A percentile compares a stretch with the other conserved stretches of the same genome.
Evolutionary conservation across 2,113 vertebrate genomes (phyloP).

Genomic region (Taxidea taxus): DNA sequence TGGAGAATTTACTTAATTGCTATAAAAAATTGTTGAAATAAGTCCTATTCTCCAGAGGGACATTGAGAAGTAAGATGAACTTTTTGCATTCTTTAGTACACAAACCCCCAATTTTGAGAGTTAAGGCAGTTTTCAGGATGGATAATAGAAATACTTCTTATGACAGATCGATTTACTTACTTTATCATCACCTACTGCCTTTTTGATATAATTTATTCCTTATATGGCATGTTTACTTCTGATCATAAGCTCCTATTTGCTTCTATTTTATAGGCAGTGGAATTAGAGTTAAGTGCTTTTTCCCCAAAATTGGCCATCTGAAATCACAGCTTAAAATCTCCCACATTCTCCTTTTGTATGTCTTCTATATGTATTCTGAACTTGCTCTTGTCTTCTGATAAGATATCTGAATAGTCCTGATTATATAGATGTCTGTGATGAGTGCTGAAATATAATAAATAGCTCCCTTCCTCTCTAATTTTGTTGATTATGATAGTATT

Average conservation of each 20-base stretch:
- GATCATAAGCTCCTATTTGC: neutral
- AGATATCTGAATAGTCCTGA: neutral
- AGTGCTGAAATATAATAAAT: neutral
- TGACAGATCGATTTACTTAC: neutral
- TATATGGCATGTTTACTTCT: too few species aligned
- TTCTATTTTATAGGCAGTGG: neutral
- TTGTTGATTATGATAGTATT: neutral
- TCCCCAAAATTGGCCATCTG: neutral
- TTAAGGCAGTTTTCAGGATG: neutral
- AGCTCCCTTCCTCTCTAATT: neutral
- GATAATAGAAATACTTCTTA: neutral
- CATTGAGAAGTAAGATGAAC: neutral
- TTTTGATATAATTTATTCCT: neutral
- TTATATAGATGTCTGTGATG: neutral
- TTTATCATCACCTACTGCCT: neutral
- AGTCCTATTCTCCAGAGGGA: neutral
- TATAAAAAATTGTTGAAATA: neutral
- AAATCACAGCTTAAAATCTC: neutral
- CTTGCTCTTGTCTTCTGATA: neutral
- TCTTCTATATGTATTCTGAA: neutral
- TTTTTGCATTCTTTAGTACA: neutral
- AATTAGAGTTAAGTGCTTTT: neutral
- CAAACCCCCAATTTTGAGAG: neutral
- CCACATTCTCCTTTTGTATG: neutral
- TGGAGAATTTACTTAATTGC: neutral